phyloP scores from a whole-genome alignment of 1,140 invertebrate genomes.

The Drosophila virilis region DNA sequence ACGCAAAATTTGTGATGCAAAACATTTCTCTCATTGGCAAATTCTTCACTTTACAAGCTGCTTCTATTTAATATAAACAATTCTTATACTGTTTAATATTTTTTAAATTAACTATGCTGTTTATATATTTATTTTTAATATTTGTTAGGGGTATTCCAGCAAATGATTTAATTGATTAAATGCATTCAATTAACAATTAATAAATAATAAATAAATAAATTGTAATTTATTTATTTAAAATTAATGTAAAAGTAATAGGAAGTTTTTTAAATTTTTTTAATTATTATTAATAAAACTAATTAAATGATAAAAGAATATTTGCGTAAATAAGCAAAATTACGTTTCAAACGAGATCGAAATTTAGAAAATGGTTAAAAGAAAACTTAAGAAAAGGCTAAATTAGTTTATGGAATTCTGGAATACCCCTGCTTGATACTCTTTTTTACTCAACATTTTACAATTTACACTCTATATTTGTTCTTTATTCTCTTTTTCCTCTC shows the following conservation, averaged over 20 bases:
- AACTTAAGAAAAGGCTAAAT: neutral
- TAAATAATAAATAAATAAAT: too few species aligned
- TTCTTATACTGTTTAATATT: too few species aligned
- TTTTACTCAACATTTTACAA: slow-evolving; percentile 2
- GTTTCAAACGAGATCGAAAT: neutral
- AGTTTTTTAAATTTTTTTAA: too few species aligned
- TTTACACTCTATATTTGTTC: slow-evolving; percentile 26
- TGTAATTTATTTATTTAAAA: too few species aligned
- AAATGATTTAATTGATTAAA: neutral
- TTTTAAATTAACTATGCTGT: neutral
- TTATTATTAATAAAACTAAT: too few species aligned
- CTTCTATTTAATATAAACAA: slow-evolving; percentile 19
- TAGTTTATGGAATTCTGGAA: neutral
- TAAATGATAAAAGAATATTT: too few species aligned
- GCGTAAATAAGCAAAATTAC: too few species aligned
- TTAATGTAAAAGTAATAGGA: too few species aligned
- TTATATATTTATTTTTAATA: neutral
- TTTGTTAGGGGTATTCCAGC: neutral
- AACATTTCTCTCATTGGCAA: slow-evolving; percentile 44
- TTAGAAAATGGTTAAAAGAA: too few species aligned
- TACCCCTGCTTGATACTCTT: neutral
- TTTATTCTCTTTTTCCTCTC: slow-evolving; percentile 6
- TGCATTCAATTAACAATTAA: too few species aligned
- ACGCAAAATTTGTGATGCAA: slow-evolving; percentile 43
- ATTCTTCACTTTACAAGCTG: slow-evolving; percentile 34